Evolutionary conservation across 92 coral and sea anemone genomes (phyloP).

Genomic region (Galaxea fascicularis): DNA sequence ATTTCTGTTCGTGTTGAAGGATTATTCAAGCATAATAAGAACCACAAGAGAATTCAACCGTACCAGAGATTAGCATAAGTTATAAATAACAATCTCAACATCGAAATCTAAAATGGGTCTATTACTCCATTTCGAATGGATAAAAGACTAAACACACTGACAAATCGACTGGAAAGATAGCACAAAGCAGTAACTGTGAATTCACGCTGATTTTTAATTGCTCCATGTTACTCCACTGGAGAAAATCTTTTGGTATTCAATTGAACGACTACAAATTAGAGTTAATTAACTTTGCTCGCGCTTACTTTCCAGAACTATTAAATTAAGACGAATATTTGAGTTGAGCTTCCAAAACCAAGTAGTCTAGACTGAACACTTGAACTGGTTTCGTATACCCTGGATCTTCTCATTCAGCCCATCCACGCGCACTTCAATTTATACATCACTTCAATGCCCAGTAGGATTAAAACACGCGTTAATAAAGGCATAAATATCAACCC

Average conservation of each 20-base stretch:
- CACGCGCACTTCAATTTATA: neutral
- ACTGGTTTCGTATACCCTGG: neutral
- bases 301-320: neutral
- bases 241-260: constrained; percentile 7
- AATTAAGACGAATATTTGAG: neutral
- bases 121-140: constrained; percentile 7
- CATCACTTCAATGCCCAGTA: neutral
- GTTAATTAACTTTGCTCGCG: constrained; percentile 15
- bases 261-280: constrained; percentile 19
- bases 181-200: neutral
- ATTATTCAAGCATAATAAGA: neutral
- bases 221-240: constrained; percentile 10
- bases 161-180: constrained; percentile 11
- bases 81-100: constrained; percentile 34
- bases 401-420: neutral
- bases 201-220: constrained; percentile 18
- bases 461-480: too few species aligned
- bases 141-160: neutral
- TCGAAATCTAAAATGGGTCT: constrained; percentile 6
- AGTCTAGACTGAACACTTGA: neutral
- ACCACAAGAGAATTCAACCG: neutral
- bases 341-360: neutral
- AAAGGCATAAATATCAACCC: too few species aligned
- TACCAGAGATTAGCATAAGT: constrained; percentile 3
- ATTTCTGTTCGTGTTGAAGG: neutral